These are phyloP conservation scores for Cirrhinus mrigala DNA, from an alignment of 2,797 vertebrate species.

Conservation along the genomic window DNA sequence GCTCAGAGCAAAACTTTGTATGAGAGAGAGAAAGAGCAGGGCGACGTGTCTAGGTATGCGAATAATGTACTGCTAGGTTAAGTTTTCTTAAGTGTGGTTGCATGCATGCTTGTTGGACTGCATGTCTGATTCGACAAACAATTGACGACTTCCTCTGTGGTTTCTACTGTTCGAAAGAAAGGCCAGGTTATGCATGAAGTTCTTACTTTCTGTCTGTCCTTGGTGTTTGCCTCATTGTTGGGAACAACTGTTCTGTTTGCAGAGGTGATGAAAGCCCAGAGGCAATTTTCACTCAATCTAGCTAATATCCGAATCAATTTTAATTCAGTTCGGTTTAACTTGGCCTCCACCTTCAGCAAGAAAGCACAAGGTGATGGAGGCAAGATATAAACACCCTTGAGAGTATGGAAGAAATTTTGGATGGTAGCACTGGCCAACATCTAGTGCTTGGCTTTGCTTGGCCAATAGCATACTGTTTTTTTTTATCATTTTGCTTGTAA, in stretches of 20 bases:
- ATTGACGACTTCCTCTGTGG: neutral
- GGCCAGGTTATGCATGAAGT: neutral
- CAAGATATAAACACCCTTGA: neutral
- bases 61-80: neutral
- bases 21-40: neutral
- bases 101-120: constrained; percentile 11
- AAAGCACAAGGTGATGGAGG: constrained; percentile 20
- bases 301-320: constrained; percentile 44
- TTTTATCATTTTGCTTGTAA: neutral
- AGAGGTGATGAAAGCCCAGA: constrained; percentile 32
- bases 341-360: constrained; percentile 1
- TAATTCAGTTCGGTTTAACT: constrained; percentile 26
- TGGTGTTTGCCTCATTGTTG: neutral
- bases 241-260: constrained; percentile 16
- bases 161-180: neutral
- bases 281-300: constrained; percentile 32
- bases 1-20: constrained; percentile 9
- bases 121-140: neutral
- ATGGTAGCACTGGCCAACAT: neutral
- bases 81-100: constrained; percentile 7
- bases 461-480: neutral
- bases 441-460: neutral
- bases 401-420: neutral
- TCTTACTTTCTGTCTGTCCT: neutral
- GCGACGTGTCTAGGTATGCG: neutral